A percentile compares a stretch with the other conserved stretches of the same genome.
Evolutionary conservation across 2,888 invertebrate genomes (phyloP).

Genomic region (Cephalotes varians): DNA sequence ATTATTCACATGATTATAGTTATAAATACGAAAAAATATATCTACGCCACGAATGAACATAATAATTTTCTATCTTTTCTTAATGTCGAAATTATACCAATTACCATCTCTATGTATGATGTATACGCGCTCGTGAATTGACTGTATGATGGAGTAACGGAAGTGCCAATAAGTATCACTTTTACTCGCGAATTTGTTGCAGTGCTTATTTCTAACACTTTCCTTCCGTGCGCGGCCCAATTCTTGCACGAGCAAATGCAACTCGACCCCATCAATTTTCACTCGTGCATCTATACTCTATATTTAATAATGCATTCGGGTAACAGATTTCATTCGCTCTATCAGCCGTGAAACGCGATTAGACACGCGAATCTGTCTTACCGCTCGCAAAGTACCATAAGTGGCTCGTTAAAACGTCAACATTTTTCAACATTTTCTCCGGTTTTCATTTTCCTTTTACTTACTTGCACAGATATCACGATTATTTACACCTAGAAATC

Average conservation of each 20-base stretch:
- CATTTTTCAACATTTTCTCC: not conserved
- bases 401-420: constrained; percentile 27
- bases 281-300: constrained; percentile 26
- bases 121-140: not conserved
- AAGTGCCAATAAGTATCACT: constrained; percentile 20
- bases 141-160: not conserved
- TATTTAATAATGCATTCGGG: constrained; percentile 36
- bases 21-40: not conserved
- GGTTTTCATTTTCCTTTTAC: not conserved
- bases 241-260: constrained; percentile 65
- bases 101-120: not conserved
- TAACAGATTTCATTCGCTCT: constrained; percentile 32
- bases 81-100: not conserved
- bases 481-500: constrained; percentile 18
- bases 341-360: constrained; percentile 37
- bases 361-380: constrained; percentile 36
- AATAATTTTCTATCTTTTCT: not conserved
- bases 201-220: constrained; percentile 62
- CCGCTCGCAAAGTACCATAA: not conserved
- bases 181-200: constrained; percentile 37
- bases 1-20: too few relatives aligned
- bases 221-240: constrained; percentile 62
- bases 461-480: not conserved
- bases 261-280: constrained; percentile 64
- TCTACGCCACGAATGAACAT: not conserved